A percentile compares a stretch with the other conserved stretches of the same genome.
phyloP scores from a whole-genome alignment of 2,113 vertebrate genomes.

The Platichthys stellatus region DNA sequence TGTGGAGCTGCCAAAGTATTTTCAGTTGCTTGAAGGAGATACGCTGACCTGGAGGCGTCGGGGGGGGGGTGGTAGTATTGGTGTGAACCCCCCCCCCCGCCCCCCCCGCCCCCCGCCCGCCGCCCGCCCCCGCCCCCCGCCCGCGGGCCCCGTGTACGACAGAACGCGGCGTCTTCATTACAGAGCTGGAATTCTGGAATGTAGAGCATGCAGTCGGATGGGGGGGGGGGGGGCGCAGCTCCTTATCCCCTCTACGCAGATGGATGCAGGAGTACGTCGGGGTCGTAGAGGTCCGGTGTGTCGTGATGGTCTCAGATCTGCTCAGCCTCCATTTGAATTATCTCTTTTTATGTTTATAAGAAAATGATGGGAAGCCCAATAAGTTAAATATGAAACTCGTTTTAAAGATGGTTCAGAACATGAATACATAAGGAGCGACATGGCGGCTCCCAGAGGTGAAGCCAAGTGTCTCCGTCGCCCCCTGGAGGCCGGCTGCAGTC shows the following conservation, averaged over 20 bases:
- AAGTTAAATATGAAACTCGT: too few relatives aligned
- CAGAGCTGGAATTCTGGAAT: constrained; percentile 49
- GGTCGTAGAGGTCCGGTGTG: background rate
- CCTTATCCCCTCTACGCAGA: constrained; percentile 49
- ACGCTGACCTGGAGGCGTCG: constrained; percentile 23
- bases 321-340: too few relatives aligned
- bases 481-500: too few relatives aligned
- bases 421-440: too few relatives aligned
- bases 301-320: background rate
- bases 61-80: constrained; percentile 22
- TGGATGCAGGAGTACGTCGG: background rate
- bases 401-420: too few relatives aligned
- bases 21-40: constrained; percentile 8
- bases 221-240: too few relatives aligned
- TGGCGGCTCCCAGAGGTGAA: too few relatives aligned
- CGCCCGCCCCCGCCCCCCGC: constrained; percentile 8
- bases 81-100: constrained; percentile 12
- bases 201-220: constrained; percentile 58
- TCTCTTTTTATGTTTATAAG: too few relatives aligned
- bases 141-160: constrained; percentile 9
- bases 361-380: too few relatives aligned
- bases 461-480: too few relatives aligned
- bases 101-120: constrained; percentile 14
- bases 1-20: background rate
- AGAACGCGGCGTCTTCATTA: constrained; percentile 26